Percentiles rank a stretch among this genome's conserved stretches.
phyloP scores from a whole-genome alignment of 2,797 vertebrate species.

The Petrocephalus schoutedeni region DNA sequence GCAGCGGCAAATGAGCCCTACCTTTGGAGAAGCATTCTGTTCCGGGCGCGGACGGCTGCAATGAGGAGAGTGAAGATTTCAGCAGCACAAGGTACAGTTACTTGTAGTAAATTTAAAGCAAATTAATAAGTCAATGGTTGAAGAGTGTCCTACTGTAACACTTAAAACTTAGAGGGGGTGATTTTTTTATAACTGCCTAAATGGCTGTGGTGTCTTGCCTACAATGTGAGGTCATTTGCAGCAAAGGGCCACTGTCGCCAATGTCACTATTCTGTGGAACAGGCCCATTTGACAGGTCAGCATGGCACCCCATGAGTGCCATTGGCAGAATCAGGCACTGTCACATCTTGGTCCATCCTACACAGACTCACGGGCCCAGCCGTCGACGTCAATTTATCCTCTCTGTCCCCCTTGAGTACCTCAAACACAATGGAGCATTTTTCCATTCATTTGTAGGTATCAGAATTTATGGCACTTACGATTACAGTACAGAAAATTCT shows the following conservation, averaged over 20 bases:
- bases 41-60: background rate
- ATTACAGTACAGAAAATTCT: background rate
- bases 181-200: background rate
- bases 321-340: constrained; percentile 18
- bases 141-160: too few relatives aligned
- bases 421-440: background rate
- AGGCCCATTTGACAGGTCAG: constrained; percentile 12
- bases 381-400: constrained; percentile 12
- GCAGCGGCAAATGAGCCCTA: background rate
- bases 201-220: background rate
- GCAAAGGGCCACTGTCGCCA: background rate
- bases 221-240: background rate
- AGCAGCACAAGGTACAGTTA: background rate
- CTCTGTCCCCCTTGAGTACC: background rate
- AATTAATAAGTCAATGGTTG: too few relatives aligned
- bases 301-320: background rate
- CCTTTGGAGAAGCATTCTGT: background rate
- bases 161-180: background rate
- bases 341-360: constrained; percentile 12
- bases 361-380: background rate
- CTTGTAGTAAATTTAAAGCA: background rate
- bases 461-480: background rate
- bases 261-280: background rate
- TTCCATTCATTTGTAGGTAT: background rate
- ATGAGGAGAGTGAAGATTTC: background rate